Percentiles rank a stretch among this genome's conserved stretches.
Conservation (phyloP, 2,113 vertebrate genomes). For the Mohoua ochrocephala region DNA sequence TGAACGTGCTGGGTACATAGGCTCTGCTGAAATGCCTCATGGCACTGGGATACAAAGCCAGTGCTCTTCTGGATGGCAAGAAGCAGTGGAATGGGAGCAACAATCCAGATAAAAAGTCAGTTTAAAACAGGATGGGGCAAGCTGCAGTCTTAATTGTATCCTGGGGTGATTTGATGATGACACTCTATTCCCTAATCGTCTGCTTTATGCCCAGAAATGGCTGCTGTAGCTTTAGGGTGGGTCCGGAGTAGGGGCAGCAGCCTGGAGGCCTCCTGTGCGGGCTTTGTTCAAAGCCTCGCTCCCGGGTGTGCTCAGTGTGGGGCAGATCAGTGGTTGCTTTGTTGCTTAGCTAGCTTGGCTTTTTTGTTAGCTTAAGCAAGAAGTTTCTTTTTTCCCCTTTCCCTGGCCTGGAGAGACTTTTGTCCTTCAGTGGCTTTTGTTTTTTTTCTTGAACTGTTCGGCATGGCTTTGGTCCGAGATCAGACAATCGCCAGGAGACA, state of each 20-base stretch:
- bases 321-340: no score
- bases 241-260: not conserved
- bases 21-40: not conserved
- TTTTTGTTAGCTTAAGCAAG: no score
- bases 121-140: not conserved
- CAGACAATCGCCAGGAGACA: not conserved
- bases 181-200: rapidly evolving
- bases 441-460: not conserved
- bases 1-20: no score
- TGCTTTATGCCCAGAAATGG: not conserved
- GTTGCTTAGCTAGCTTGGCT: no score
- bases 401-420: not conserved
- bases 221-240: not conserved
- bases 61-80: not conserved
- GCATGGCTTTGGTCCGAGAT: not conserved
- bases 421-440: not conserved
- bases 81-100: not conserved
- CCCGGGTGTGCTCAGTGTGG: no score
- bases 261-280: not conserved
- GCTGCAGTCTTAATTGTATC: not conserved
- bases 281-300: no score
- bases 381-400: not conserved
- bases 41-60: not conserved
- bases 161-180: not conserved
- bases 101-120: not conserved